A percentile compares a stretch with the other conserved stretches of the same genome.
Conservation (phyloP, 2,888 invertebrate species). For the Tyria jacobaeae region DNA sequence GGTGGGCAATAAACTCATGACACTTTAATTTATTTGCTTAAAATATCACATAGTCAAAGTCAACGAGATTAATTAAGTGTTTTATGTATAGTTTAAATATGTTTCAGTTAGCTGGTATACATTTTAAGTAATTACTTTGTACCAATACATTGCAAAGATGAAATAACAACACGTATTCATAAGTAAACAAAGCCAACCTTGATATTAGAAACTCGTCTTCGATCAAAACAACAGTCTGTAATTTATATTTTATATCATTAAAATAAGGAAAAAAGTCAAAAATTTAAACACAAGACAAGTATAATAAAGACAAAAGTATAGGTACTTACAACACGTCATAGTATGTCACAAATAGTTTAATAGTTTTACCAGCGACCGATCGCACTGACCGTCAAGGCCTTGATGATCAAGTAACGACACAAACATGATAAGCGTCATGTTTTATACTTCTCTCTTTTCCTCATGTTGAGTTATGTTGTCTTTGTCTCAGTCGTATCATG, state of each 20-base stretch:
- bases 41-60: not conserved
- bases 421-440: not conserved
- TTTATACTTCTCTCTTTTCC: constrained; percentile 16
- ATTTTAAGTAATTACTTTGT: too few species aligned
- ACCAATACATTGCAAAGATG: not conserved
- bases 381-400: constrained; percentile 20
- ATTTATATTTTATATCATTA: not conserved
- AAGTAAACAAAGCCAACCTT: constrained; percentile 6
- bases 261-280: not conserved
- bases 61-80: not conserved
- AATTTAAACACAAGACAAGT: not conserved
- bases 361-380: constrained; percentile 28
- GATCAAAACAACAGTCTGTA: too few species aligned
- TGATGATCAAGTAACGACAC: constrained; percentile 12
- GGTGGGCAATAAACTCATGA: too few species aligned
- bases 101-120: too few species aligned
- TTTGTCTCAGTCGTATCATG: constrained; percentile 39
- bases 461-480: constrained; percentile 8
- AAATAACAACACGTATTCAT: not conserved
- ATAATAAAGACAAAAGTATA: constrained; percentile 43
- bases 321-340: constrained; percentile 76
- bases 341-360: constrained; percentile 25
- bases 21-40: too few species aligned
- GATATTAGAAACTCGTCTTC: not conserved
- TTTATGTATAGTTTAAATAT: not conserved